Conservation (phyloP, 2,797 vertebrate genomes). For the Leptoclinus maculatus region DNA sequence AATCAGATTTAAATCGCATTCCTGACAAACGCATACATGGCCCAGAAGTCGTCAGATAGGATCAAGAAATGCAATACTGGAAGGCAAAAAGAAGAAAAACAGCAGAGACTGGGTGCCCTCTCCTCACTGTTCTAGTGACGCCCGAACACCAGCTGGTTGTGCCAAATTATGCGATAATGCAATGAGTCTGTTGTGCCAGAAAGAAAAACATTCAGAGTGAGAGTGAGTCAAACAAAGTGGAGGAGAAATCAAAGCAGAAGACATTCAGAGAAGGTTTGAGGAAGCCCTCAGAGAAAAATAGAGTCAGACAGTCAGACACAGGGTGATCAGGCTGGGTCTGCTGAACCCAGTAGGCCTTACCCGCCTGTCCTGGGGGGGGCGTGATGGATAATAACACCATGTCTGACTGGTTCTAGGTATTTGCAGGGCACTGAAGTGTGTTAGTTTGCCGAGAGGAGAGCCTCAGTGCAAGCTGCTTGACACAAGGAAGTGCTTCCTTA, state of each 20-base stretch:
- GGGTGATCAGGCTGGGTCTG: not conserved
- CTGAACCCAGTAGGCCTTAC: constrained; percentile 10
- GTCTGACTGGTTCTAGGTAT: constrained; percentile 1
- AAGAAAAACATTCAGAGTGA: constrained; percentile 11
- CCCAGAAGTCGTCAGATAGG: not conserved
- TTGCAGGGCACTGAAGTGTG: constrained; percentile 12
- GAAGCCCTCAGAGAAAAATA: constrained; percentile 5
- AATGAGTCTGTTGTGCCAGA: not conserved
- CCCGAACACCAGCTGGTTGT: constrained; percentile 23
- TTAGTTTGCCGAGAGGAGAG: constrained; percentile 17
- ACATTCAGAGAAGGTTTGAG: not conserved
- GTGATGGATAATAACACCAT: constrained; percentile 16
- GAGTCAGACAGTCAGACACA: not conserved
- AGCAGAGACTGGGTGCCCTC: not conserved
- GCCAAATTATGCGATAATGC: constrained; percentile 26
- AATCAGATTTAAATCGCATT: not conserved
- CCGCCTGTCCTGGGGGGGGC: not conserved
- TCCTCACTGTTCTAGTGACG: not conserved
- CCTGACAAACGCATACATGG: no score
- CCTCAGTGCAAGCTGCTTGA: constrained; percentile 6
- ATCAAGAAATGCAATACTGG: not conserved
- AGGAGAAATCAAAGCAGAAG: constrained; percentile 5
- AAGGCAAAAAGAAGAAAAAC: not conserved
- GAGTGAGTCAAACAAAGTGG: not conserved
- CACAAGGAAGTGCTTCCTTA: constrained; percentile 19